These are phyloP conservation scores for Acrobasis consociella DNA, from an alignment of 2,888 invertebrate species.

Conservation along the genomic window DNA sequence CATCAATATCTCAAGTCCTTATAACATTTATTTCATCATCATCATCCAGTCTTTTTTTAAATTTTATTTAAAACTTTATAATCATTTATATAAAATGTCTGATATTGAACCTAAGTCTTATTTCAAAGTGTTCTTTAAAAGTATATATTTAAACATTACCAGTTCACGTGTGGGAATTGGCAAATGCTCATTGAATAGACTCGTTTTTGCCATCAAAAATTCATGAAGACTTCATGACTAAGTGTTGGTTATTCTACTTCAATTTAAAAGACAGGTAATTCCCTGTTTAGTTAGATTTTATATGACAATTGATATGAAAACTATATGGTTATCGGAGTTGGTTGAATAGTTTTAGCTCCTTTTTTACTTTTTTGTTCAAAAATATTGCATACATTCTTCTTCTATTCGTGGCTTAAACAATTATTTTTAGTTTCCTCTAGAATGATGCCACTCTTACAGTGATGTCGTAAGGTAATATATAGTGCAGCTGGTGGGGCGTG, in stretches of 20 bases:
- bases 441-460: no score
- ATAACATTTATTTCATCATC: no score
- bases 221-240: conserved; percentile 8
- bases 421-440: no score
- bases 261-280: not conserved
- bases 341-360: not conserved
- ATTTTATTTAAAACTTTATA: no score
- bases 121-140: not conserved
- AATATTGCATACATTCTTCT: no score
- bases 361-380: not conserved
- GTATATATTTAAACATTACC: not conserved
- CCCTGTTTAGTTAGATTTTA: not conserved
- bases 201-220: conserved; percentile 28
- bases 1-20: no score
- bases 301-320: not conserved
- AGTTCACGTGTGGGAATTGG: conserved; percentile 7
- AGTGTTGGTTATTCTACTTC: conserved; percentile 20
- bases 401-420: no score
- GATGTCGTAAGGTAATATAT: no score
- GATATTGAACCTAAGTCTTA: not conserved
- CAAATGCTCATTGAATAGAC: conserved; percentile 27
- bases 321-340: not conserved
- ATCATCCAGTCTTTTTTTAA: no score
- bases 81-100: not conserved
- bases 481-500: no score